Evolutionary conservation across 1,140 invertebrate genomes (phyloP).

Genomic region (Achatina immaculata): DNA sequence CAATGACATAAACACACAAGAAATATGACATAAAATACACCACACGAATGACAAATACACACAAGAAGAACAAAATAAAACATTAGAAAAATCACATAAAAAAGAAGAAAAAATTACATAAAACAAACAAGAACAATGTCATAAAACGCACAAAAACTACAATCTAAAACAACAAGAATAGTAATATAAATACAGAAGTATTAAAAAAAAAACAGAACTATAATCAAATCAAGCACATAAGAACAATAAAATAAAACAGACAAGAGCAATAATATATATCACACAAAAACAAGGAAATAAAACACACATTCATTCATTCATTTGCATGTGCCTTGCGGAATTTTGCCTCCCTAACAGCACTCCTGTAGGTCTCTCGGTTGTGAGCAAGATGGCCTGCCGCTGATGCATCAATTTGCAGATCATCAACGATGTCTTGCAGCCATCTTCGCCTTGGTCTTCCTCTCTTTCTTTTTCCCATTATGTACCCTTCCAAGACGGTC

Average conservation of each 20-base stretch:
- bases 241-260: neutral
- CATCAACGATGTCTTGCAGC: too few species aligned
- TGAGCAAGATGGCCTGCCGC: too few species aligned
- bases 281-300: too few species aligned
- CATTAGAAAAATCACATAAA: neutral
- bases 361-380: too few species aligned
- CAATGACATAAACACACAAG: conserved; percentile 8
- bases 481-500: too few species aligned
- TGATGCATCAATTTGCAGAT: too few species aligned
- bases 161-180: neutral
- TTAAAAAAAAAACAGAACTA: neutral
- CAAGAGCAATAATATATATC: neutral
- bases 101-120: neutral
- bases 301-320: too few species aligned
- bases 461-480: too few species aligned
- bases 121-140: neutral
- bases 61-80: neutral
- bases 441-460: too few species aligned
- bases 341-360: too few species aligned
- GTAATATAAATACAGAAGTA: neutral
- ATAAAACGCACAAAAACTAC: neutral
- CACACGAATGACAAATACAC: neutral
- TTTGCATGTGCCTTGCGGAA: too few species aligned
- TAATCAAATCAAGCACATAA: neutral
- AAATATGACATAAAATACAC: neutral